Evolutionary conservation across 2,113 vertebrate genomes (phyloP), one percentile per base, ranked within the genome.

Genomic region (Dipodomys spectabilis): DNA sequence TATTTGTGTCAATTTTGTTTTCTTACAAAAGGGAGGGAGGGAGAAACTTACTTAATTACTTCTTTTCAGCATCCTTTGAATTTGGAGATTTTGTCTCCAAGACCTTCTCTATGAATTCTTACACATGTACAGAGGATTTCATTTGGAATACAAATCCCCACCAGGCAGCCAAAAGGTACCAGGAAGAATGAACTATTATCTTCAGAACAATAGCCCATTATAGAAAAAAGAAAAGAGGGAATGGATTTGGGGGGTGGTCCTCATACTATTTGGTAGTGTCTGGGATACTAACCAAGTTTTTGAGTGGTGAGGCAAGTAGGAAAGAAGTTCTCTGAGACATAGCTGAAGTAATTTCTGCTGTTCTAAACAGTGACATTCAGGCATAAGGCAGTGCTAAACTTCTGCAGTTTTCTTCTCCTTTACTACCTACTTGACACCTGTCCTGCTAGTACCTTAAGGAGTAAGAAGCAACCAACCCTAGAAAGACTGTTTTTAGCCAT

Each of bases 21-120:
- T 57, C 62, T 74, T 95, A 82, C 23, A 75, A 69, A 65, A 91
- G 82, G 22, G 27, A 88, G 20, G 23, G 5, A 27, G 44, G 71
- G 7, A 32, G 80, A 91, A 75, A 49, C 86, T 86, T 72, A 80
- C 49, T 95, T 77, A 11, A 57, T 57, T 57, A 75, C 79, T 65
- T 86, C 75, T 89, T 94, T 90, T 62, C 57, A 90, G 2, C 60
- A 73, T 88, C 30, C 73, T 94, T 95, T 93, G 60, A 79, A 79
- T 95, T 85, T 57, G 32, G 57, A 88, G 27, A 57, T 82, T 90
- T 85, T 28, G 39, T 96, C 82, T 93, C 74, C 22, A 83, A 44
- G 88, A 49, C 39, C 82, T 93, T 83, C 75, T 87, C 89, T 84
- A 30, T 92, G 57, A 93, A 86, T 90, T 81, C 53, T 80, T 25